Conservation (phyloP, 2,113 vertebrate genomes). For the Crocuta crocuta region DNA sequence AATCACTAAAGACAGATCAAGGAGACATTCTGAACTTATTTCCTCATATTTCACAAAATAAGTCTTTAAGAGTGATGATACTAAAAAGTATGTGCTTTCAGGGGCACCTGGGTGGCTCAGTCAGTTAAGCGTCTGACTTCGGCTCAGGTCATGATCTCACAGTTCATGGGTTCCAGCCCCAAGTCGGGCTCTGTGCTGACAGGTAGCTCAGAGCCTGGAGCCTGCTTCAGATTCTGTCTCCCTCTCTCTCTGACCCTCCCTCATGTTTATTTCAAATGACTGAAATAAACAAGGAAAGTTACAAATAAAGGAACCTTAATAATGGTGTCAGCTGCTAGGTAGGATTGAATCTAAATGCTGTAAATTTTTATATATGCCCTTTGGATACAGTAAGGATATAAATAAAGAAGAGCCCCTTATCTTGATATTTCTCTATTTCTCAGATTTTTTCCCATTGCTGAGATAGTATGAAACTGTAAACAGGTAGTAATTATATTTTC, state of each 20-base stretch:
- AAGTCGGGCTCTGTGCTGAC: too few relatives aligned
- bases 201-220: too few relatives aligned
- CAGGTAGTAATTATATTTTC: background rate
- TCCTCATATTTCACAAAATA: background rate
- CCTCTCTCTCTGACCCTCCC: too few relatives aligned
- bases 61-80: background rate
- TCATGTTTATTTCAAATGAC: background rate
- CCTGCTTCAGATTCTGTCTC: too few relatives aligned
- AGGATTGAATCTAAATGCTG: background rate
- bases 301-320: background rate
- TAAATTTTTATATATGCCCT: background rate
- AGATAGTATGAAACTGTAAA: background rate
- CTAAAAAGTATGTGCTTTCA: background rate
- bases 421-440: background rate
- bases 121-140: too few relatives aligned
- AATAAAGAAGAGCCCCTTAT: background rate
- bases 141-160: too few relatives aligned
- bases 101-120: too few relatives aligned
- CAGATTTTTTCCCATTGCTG: background rate
- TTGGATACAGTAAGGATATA: background rate
- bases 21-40: conserved; percentile 22
- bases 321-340: background rate
- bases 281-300: background rate
- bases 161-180: too few relatives aligned
- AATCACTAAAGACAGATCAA: background rate